phyloP scores from a whole-genome alignment of 2,113 vertebrate species.

The Turdus rufiventris region DNA sequence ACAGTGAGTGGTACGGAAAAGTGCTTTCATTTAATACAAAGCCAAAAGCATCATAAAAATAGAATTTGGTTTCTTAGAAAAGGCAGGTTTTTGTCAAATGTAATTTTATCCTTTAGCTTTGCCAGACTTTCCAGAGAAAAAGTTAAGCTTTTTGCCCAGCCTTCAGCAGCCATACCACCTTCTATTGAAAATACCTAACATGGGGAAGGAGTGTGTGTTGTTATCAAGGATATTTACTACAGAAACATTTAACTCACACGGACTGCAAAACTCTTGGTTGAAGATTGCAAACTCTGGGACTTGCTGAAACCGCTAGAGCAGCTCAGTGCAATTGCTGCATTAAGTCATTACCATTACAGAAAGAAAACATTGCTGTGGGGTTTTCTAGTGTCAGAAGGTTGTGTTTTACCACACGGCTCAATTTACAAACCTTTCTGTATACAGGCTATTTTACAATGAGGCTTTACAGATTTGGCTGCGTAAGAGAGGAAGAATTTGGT shows the following conservation, averaged over 20 bases:
- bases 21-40: not conserved
- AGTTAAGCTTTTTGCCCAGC: not conserved
- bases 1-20: not conserved
- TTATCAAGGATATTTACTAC: not conserved
- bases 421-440: not conserved
- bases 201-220: rapidly evolving
- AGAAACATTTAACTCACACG: not conserved
- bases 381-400: not conserved
- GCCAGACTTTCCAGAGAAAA: not conserved
- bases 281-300: not conserved
- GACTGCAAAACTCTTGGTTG: not conserved
- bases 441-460: not conserved
- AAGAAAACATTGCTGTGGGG: not conserved
- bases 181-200: not conserved
- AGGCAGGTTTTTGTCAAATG: not conserved
- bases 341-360: not conserved
- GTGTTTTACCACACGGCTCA: not conserved
- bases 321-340: not conserved
- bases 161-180: not conserved
- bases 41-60: not conserved
- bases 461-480: not conserved
- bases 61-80: not conserved
- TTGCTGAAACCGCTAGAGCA: not conserved
- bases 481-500: not conserved
- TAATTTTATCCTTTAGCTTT: not conserved